phyloP scores from a whole-genome alignment of 2,888 invertebrate genomes.

The Palloptera scutellata region DNA sequence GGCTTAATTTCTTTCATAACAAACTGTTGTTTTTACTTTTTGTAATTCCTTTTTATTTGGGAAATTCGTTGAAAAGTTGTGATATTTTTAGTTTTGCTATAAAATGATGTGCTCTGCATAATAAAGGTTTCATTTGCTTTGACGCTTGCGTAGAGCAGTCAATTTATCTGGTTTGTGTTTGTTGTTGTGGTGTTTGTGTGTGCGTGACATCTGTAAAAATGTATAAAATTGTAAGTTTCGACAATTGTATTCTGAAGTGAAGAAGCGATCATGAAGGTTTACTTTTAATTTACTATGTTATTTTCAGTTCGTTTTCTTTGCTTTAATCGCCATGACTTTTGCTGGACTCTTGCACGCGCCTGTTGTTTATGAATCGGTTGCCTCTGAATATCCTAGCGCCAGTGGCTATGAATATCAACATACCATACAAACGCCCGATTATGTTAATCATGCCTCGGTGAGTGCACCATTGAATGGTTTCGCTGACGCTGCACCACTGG shows the following conservation, averaged over 20 bases:
- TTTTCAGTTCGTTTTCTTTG: constrained; percentile 44
- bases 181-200: too few species aligned
- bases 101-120: constrained; percentile 2
- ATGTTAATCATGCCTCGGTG: constrained; percentile 60
- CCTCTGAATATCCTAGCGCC: constrained; percentile 34
- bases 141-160: constrained; percentile 37
- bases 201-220: constrained; percentile 23
- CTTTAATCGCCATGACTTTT: constrained; percentile 42
- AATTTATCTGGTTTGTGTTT: too few species aligned
- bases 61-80: neutral
- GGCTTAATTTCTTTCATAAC: neutral
- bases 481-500: constrained; percentile 36
- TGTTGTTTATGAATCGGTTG: constrained; percentile 36
- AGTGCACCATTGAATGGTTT: constrained; percentile 56
- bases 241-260: neutral
- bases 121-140: constrained; percentile 16
- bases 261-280: neutral
- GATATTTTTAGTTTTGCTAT: constrained; percentile 3
- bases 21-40: too few species aligned
- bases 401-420: constrained; percentile 48
- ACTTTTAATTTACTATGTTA: neutral
- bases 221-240: constrained; percentile 43
- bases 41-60: neutral
- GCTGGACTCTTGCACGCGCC: constrained; percentile 33
- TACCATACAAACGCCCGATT: constrained; percentile 45